Conservation (phyloP, 1,140 invertebrate species). For the Apocrypta bakeri region DNA sequence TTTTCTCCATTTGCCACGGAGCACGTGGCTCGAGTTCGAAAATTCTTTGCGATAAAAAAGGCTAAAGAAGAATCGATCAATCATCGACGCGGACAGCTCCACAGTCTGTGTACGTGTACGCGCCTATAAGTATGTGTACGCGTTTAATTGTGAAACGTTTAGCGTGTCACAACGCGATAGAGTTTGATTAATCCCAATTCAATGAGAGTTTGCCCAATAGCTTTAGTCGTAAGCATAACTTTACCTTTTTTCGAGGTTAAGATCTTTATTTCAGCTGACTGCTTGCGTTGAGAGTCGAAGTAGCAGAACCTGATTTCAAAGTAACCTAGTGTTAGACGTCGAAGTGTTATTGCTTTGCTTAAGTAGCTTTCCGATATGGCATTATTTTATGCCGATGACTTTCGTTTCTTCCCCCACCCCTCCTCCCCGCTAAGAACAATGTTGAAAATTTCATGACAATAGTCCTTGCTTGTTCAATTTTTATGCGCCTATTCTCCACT, state of each 20-base stretch:
- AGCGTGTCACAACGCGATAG: constrained; percentile 9
- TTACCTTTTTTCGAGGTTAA: constrained; percentile 45
- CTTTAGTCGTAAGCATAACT: constrained; percentile 14
- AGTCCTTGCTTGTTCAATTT: neutral
- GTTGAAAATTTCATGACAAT: constrained; percentile 32
- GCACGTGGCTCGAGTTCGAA: neutral
- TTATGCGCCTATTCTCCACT: neutral
- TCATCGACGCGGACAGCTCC: too few relatives aligned
- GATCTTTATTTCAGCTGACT: constrained; percentile 37
- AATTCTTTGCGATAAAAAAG: neutral
- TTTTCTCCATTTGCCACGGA: too few relatives aligned
- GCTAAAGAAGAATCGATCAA: neutral
- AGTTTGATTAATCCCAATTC: constrained; percentile 30
- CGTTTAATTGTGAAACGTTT: neutral
- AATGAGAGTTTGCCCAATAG: neutral
- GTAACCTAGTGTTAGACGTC: constrained; percentile 12
- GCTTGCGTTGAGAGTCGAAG: too few relatives aligned
- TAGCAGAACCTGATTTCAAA: constrained; percentile 44
- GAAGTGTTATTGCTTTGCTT: constrained; percentile 39
- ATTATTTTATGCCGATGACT: constrained; percentile 42
- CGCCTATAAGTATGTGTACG: too few relatives aligned
- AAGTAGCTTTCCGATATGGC: constrained; percentile 28
- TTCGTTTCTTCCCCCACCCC: neutral
- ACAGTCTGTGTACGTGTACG: too few relatives aligned
- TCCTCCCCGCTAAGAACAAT: neutral